Base-by-base conservation (phyloP, 2,113 vertebrate species). In the Pseudopodoces humilis region DNA sequence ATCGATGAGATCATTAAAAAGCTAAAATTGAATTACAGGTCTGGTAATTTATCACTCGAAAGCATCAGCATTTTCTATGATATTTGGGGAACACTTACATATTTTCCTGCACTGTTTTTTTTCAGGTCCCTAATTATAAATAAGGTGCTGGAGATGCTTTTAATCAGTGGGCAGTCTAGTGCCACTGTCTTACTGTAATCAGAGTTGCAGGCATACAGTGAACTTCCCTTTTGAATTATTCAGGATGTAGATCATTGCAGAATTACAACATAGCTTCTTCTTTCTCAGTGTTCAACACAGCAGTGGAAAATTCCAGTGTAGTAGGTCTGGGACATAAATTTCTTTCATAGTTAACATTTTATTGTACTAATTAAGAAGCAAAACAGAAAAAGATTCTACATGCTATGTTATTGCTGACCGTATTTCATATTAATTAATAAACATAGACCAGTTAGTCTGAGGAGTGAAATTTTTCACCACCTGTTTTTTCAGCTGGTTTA, bases 1-100 rank as follows among this genome's bases (percentile, higher is more conserved):
- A 97, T 94, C 13, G 13, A 97, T 97, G 95, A 94, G 91, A 86
- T 96, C 94, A 95, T 97, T 96, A 96, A 41, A 95, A 94, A 74
- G 8, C 59, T 81, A 56, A 87, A 68, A 94, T 68, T 90, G 90
- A 96, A 97, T 92, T 96, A 94, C 81, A 79, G 65, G 50, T 64
- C 67, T 70, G 49, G 88, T 64, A 92, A 95, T 95, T 94, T 91
- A 93, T 97, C 96, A 92, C 65, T 67, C 13, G 4, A 63, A 9
- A 14, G 64, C 55, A 76, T 84, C 81, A 88, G 83, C 58, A 44
- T 58, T 88, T 96, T 78, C 90, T 90, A n/a, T 82, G 71, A 81
- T 79, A 91, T 84, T 79, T 92, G 86, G 94, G 76, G 69, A 93
- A 68, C 72, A 88, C 55, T 88, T 84, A 47, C 21, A 88, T 55